A percentile compares a stretch with the other conserved stretches of the same genome.
Evolutionary conservation across 2,888 invertebrate genomes (phyloP).

Genomic region (Tiliacea aurago): DNA sequence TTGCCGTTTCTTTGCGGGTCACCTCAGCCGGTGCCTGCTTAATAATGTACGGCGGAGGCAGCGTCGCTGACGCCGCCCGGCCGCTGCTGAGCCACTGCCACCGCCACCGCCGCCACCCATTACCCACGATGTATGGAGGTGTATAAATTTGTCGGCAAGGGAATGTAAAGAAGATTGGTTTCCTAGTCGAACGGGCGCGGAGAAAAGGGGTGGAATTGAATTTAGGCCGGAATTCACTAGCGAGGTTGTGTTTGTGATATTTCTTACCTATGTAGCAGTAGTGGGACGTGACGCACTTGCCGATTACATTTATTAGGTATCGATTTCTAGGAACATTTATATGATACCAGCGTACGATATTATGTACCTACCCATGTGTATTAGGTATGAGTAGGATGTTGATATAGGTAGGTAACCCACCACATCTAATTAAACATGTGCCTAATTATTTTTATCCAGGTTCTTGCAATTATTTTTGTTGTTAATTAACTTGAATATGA

Average conservation of each 20-base stretch:
- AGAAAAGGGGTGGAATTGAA: constrained; percentile 88
- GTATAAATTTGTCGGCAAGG: constrained; percentile 89
- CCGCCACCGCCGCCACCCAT: constrained; percentile 66
- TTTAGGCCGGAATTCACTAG: constrained; percentile 87
- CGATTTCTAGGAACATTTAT: constrained; percentile 68
- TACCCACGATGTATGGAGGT: constrained; percentile 86
- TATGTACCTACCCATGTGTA: constrained; percentile 43
- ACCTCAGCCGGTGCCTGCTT: constrained; percentile 75
- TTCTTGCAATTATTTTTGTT: constrained; percentile 3
- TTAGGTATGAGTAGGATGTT: constrained; percentile 35
- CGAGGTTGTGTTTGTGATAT: constrained; percentile 84
- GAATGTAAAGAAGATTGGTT: constrained; percentile 90
- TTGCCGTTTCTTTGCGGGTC: constrained; percentile 84
- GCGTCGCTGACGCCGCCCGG: constrained; percentile 62
- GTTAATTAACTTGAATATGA: not conserved
- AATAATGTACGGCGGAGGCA: constrained; percentile 81
- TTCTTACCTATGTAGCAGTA: constrained; percentile 82
- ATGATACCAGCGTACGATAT: constrained; percentile 57
- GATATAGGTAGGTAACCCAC: constrained; percentile 6
- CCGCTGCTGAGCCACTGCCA: constrained; percentile 61
- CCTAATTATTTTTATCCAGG: constrained; percentile 24
- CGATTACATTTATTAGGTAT: constrained; percentile 80
- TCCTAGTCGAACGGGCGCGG: constrained; percentile 83
- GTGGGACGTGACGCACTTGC: constrained; percentile 81
- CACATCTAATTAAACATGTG: constrained; percentile 21